Base-by-base conservation (phyloP, 2,888 invertebrate species). In the Macrophya alboannulata region DNA sequence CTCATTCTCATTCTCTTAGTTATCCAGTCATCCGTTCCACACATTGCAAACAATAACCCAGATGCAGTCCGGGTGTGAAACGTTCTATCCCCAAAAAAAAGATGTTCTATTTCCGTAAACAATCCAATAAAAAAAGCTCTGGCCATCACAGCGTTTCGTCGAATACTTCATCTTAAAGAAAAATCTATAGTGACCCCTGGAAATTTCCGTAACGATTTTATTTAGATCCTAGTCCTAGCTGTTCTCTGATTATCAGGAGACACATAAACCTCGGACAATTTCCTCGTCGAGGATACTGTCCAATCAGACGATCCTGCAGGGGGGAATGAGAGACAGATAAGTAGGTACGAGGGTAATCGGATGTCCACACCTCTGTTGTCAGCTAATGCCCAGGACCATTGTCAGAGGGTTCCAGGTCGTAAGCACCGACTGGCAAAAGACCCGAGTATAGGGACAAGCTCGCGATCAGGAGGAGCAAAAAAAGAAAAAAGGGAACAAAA, bases 361-460 rank as follows among this genome's bases (percentile, higher is more conserved):
- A 89, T 93, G 93, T 93, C 92, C 92, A 91, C 93, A 92, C 92
- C 92, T 93, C 92, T 90, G 92, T 93, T 92, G 92, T 92, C 92
- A 91, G 91, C 92, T 93, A 91, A 92, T 93, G 92, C 90, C 87
- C 81, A 89, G 21, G 59, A 89, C 91, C 90, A 91, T 91, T 92
- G 91, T 90, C 88, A 88, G 90, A 89, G 90, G 89, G 90, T 65
- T 83, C 83, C 45, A 74, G 8, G 89, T 90, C 90, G 90, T 91
- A 91, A 91, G 89, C 88, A 89, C 87, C 55, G 68, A 72, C 81
- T 45, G 59, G 68, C 17, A 37, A 76, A 81, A 86, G 79, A 71
- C n/a, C 62, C 48, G 21, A 48, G 59, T 84, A 6, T 55, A 83
- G 76, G 25, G 85, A 85, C 55, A 55, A 86, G 72, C 40, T 81